These are phyloP conservation scores for Eretmochelys imbricata DNA, from an alignment of 2,113 vertebrate genomes.

Conservation along the genomic window DNA sequence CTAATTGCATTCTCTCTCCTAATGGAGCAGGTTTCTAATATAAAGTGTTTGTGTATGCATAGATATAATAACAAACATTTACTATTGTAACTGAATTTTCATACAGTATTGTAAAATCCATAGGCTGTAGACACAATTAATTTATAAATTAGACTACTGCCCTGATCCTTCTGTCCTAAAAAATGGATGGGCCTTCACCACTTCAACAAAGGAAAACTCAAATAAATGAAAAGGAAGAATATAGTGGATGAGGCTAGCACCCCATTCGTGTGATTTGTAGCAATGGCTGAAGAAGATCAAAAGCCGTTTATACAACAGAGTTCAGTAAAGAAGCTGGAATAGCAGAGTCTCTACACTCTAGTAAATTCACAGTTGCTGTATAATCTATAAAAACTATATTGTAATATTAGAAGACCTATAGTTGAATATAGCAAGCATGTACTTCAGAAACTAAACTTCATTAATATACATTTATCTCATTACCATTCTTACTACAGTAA, in stretches of 20 bases:
- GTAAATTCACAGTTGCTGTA: background rate
- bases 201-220: background rate
- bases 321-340: background rate
- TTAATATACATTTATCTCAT: background rate
- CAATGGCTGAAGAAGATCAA: constrained; percentile 3
- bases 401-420: background rate
- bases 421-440: background rate
- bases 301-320: background rate
- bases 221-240: constrained; percentile 5
- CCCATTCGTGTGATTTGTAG: constrained; percentile 18
- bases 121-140: background rate
- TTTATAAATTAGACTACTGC: background rate
- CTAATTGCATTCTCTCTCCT: background rate
- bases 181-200: background rate
- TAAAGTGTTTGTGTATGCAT: background rate
- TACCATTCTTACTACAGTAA: background rate
- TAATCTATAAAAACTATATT: background rate
- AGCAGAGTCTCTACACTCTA: background rate
- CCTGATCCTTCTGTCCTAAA: background rate
- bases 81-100: background rate
- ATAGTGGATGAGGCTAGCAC: constrained; percentile 47
- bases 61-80: background rate
- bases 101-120: background rate
- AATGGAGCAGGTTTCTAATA: background rate
- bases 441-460: background rate